Percentiles rank a stretch among this genome's conserved stretches.
Evolutionary conservation across 2,888 invertebrate genomes (phyloP).

Genomic region (Cantharis lateralis): DNA sequence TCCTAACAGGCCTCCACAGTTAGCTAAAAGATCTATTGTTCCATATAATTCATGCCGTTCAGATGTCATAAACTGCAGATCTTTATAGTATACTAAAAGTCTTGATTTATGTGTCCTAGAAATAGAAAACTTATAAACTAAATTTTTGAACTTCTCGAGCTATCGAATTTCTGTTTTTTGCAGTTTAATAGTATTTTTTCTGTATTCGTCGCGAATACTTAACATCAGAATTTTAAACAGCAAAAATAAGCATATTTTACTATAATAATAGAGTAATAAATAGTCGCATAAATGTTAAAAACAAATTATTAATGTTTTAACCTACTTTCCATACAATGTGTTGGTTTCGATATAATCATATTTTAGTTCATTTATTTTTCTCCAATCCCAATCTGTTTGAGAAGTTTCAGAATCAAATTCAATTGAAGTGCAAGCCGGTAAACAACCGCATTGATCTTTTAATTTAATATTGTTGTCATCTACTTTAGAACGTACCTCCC

Average conservation of each 20-base stretch:
- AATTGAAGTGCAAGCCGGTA: constrained; percentile 9
- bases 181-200: too few species aligned
- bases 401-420: constrained; percentile 8
- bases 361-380: neutral
- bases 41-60: constrained; percentile 63
- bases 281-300: too few species aligned
- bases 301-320: neutral
- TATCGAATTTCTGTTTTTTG: too few species aligned
- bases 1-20: constrained; percentile 63
- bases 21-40: constrained; percentile 61
- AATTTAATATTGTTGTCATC: neutral
- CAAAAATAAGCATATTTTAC: too few species aligned
- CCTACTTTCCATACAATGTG: neutral
- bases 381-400: constrained; percentile 6
- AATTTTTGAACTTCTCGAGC: too few species aligned
- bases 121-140: neutral
- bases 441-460: neutral
- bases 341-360: neutral
- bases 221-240: too few species aligned
- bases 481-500: neutral
- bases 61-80: constrained; percentile 63
- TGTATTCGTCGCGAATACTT: too few species aligned
- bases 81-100: constrained; percentile 70
- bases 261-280: too few species aligned
- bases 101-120: constrained; percentile 57